A percentile compares a stretch with the other conserved stretches of the same genome.
Evolutionary conservation across 2,888 invertebrate genomes (phyloP).

Genomic region (Eupithecia subumbrata): DNA sequence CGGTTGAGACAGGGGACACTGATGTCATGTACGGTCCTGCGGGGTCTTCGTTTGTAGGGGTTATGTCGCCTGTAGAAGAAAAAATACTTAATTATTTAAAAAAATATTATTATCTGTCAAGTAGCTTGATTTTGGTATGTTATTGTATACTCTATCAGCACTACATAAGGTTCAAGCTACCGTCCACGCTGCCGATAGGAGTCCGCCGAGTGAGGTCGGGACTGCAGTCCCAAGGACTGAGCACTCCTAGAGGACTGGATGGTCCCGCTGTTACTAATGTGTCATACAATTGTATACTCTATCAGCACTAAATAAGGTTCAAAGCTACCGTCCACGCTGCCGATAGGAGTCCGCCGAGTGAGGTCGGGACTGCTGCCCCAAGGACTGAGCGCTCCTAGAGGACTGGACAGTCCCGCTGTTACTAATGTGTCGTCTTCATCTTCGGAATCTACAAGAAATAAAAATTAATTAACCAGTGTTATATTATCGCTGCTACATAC

Average conservation of each 20-base stretch:
- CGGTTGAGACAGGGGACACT: conserved; percentile 52
- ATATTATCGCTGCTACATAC: background rate
- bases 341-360: conserved; percentile 65
- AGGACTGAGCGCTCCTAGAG: conserved; percentile 76
- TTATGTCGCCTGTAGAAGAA: conserved; percentile 60
- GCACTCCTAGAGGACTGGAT: conserved; percentile 73
- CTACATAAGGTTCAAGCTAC: conserved; percentile 7
- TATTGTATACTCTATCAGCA: background rate
- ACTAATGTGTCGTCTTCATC: conserved; percentile 78
- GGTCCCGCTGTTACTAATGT: conserved; percentile 75
- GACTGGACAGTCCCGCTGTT: conserved; percentile 73
- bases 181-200: conserved; percentile 62
- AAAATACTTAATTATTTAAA: no score
- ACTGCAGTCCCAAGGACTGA: conserved; percentile 78
- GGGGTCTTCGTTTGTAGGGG: conserved; percentile 68
- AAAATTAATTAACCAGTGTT: background rate
- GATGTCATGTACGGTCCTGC: conserved; percentile 36
- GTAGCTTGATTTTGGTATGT: background rate
- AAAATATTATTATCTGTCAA: no score
- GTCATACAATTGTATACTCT: conserved; percentile 44
- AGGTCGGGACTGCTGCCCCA: conserved; percentile 78
- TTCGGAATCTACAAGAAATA: conserved; percentile 66
- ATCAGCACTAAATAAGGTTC: background rate
- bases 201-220: conserved; percentile 71
- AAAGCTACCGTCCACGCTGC: conserved; percentile 51